A percentile compares a stretch with the other conserved stretches of the same genome.
phyloP scores from a whole-genome alignment of 2,888 invertebrate genomes.

The Agonopterix alstromeriana region DNA sequence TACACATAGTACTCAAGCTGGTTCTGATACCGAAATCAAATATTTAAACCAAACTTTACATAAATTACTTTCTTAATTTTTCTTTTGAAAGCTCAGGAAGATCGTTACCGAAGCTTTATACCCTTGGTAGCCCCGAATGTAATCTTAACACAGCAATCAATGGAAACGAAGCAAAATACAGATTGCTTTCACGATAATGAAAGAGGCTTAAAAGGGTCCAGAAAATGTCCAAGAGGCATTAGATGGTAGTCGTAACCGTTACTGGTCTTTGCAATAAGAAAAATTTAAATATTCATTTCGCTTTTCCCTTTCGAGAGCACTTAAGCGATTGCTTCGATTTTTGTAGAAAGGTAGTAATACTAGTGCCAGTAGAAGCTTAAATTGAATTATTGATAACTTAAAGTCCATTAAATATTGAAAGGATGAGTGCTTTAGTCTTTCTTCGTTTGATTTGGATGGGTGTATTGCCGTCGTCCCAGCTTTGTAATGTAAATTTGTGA shows the following conservation, averaged over 20 bases:
- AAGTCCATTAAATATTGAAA: too few species aligned
- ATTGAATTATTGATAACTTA: too few species aligned
- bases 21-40: too few species aligned
- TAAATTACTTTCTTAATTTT: too few species aligned
- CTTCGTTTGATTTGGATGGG: too few species aligned
- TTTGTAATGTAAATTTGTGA: too few species aligned
- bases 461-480: too few species aligned
- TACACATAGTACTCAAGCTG: too few species aligned
- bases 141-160: constrained; percentile 45
- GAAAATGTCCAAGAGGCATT: constrained; percentile 39
- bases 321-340: constrained; percentile 19
- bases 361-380: constrained; percentile 1
- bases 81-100: too few species aligned
- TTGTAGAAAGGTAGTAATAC: background rate
- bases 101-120: constrained; percentile 27
- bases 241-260: constrained; percentile 31
- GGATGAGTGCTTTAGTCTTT: too few species aligned
- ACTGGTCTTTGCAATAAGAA: constrained; percentile 22
- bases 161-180: constrained; percentile 42
- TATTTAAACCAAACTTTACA: too few species aligned
- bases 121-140: constrained; percentile 34
- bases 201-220: constrained; percentile 45
- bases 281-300: constrained; percentile 28
- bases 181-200: constrained; percentile 53
- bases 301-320: constrained; percentile 15